Conservation (phyloP, 2,888 invertebrate genomes). For the Standfussiana lucernea region DNA sequence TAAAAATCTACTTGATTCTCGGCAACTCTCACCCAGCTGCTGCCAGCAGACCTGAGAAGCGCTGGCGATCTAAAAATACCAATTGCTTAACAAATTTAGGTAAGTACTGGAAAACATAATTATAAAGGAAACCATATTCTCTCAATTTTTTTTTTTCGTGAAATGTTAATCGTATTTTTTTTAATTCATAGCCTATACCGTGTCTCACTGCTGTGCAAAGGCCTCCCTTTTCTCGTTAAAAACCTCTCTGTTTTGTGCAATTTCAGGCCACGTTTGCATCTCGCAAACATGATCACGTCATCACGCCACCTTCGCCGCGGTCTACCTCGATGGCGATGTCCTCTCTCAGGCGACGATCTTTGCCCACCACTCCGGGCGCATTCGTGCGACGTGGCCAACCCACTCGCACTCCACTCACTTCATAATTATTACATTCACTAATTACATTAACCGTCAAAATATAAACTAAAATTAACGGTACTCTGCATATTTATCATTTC, state of each 20-base stretch:
- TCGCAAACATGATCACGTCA: neutral
- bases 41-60: neutral
- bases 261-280: neutral
- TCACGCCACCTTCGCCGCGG: neutral
- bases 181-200: neutral
- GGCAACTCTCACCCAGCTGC: neutral
- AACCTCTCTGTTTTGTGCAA: neutral
- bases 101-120: neutral
- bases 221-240: neutral
- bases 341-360: neutral
- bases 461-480: neutral
- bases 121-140: neutral
- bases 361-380: neutral
- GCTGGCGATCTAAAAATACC: neutral
- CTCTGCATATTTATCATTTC: constrained; percentile 17
- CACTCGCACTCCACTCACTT: neutral
- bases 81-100: neutral
- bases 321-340: neutral
- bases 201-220: too few species aligned
- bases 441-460: neutral
- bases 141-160: neutral
- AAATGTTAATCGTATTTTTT: neutral
- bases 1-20: too few species aligned
- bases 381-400: neutral
- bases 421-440: neutral